A percentile compares a stretch with the other conserved stretches of the same genome.
Conservation (phyloP, 2,888 invertebrate species). For the Cephus pulcher region DNA sequence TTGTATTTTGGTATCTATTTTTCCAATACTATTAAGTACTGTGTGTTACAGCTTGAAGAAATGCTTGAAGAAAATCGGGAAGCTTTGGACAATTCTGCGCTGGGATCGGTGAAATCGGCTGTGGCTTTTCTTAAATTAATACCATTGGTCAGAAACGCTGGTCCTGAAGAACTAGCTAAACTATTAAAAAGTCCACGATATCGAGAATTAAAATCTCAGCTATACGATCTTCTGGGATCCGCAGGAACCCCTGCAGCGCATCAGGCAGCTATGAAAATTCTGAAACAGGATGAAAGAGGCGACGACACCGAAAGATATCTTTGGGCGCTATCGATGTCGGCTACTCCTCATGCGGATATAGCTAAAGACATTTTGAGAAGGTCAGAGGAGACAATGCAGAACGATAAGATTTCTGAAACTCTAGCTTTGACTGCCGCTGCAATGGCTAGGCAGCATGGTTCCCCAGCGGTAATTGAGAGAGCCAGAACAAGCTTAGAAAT, state of each 20-base stretch:
- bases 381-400: conserved; percentile 68
- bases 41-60: conserved; percentile 68
- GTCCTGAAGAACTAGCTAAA: conserved; percentile 72
- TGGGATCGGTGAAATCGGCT: conserved; percentile 76
- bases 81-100: conserved; percentile 68
- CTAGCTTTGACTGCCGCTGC: conserved; percentile 75
- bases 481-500: conserved; percentile 56
- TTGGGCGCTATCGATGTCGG: conserved; percentile 77
- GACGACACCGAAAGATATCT: conserved; percentile 79
- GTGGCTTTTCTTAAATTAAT: conserved; percentile 75
- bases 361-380: conserved; percentile 67
- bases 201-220: conserved; percentile 71
- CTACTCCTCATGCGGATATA: conserved; percentile 72
- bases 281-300: conserved; percentile 70
- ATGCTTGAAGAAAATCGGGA: conserved; percentile 69
- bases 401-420: conserved; percentile 75
- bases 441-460: conserved; percentile 67
- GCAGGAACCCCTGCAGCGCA: conserved; percentile 78
- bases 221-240: conserved; percentile 79
- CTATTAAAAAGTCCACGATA: conserved; percentile 72
- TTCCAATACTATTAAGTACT: not conserved
- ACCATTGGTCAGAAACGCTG: conserved; percentile 71
- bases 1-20: not conserved
- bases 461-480: conserved; percentile 44
- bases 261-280: conserved; percentile 75